Base-by-base conservation (phyloP, 2,888 invertebrate species). In the Epinotia demarniana region DNA sequence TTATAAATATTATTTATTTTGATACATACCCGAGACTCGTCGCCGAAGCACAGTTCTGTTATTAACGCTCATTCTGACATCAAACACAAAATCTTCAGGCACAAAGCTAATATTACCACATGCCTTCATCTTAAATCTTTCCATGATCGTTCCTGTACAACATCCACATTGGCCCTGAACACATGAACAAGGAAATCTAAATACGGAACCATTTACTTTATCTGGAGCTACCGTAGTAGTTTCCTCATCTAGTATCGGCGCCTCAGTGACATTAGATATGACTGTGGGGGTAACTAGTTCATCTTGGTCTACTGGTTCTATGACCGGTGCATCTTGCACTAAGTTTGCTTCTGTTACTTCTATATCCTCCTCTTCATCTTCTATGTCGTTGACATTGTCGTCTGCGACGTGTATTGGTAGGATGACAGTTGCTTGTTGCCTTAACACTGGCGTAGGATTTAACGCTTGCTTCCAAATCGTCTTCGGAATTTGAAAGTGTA, bases 41-140 rank as follows among this genome's bases (percentile, higher is more conserved):
- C 96, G 95, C 67, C 96, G 95, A 79, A 96, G 96, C 77, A 97
- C 93, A 19, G 97, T 95, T 76, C 95, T 95, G 80, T 96, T 96
- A 82, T 98, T 98, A 82, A 97, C 95, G 71, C 94, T 94, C 87
- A 97, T 91, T 80, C 95, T 95, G 33, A 97, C 94, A 77, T 97
- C 97, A 85, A 98, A 96, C 43, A 97, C 96, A 86, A 98, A 98
- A 80, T 98, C 97, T 81, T 97, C 97, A 0, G 97, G 97, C 23
- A 96, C 94, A 85, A 97, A 98, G 13, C 96, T 95, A 33, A 98
- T 93, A 84, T 97, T 97, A 60, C 97, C 95, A 87, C 98, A 98
- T 23, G 96, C 96, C 84, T 96, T 97, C 92, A 97, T 96, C 78
- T 95, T 95, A 81, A 96, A 95, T 58, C 95, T 90, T 75, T 95